Evolutionary conservation across 1,140 invertebrate species (phyloP), one percentile per base, ranked within the genome.

Genomic region (Drosophila auraria): DNA sequence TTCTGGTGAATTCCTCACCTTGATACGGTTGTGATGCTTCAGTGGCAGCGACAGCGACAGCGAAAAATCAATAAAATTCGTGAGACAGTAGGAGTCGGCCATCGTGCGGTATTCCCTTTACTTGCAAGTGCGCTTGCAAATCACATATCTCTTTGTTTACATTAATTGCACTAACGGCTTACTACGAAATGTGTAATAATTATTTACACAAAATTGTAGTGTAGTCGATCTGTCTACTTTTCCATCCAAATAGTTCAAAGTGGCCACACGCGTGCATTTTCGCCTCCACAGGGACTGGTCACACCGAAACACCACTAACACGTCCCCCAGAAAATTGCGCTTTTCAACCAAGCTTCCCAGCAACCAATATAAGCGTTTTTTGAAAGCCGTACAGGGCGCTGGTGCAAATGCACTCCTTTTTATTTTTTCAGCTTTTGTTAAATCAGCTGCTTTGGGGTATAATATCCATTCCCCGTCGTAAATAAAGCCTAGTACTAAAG

Each of bases 41-140:
- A 93, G 61, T 15, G 92, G 92, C 54, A 93, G 87, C 33, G 91
- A 84, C 56, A 93, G 66, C 25, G 83, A 73, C 60, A 79, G 78
- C 11, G 92, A 91, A 91, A 82, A 93, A 91, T 93, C 92, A 81
- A 93, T 90, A 91, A 87, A 93, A 58, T 91, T 92, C 5, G 87
- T 78, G 15, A 93, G 74, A 49, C 90, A 92, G 74, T 91, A 92
- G 30, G 82, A 71, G 65, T 92, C 91, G 15, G 63, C 70, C 91
- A 92, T 92, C 50, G 66, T 87, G 49, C 11, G 49, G 20, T 42
- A 11, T 20, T 49, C 15, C 14, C 12, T 17, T 6, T 14, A 2
- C n/a, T 40, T 56, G 11, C 23, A n/a, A n/a, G 23, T 17, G 44
- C n/a, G 8, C 20, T 38, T 40, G 50, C 7, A 40, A 56, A 57